Evolutionary conservation across 2,113 vertebrate species (phyloP), one percentile per base, ranked within the genome.

Genomic region (Cochlearius cochlearius): DNA sequence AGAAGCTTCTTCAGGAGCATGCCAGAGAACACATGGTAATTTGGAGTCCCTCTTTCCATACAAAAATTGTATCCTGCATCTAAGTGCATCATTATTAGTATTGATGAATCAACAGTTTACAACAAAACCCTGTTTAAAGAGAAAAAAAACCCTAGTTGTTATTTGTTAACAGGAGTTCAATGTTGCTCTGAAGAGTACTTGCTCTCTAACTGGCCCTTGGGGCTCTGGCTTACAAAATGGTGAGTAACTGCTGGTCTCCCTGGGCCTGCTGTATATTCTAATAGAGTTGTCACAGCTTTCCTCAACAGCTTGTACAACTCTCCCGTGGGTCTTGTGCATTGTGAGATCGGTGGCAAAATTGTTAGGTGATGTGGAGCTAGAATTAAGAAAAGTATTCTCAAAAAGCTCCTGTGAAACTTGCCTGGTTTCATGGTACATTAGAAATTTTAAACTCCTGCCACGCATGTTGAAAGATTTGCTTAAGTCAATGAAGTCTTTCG

Each of bases 381-480:
- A 91, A 85, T 78, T 91, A 67, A 87, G 60, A 73, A 89, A 91
- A 89, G 43, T 66, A 29, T 87, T 94, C 75, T 86, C 73, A 9
- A 52, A 91, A 91, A 89, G 49, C 88, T 93, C 64, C 41, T 56
- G 3, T 52, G 88, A 80, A 96, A 91, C 79, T 92, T 84, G 60
- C 68, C 36, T 97, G 94, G 94, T 95, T 95, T 96, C 79, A 58
- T 91, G 90, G 91, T 87, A 94, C 86, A 78, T 96, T 95, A 89
- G 88, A 60, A 88, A 63, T 88, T 90, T 92, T 86, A 96, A 93
- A 88, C 88, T 88, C 88, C 55, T 90, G 88, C 82, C 88, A 93
- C 83, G 82, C 63, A 66, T 26, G 79, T 50, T 96, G 96, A 96
- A 94, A 96, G 95, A 92, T 90, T 94, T 94, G 82, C 72, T 88